These are phyloP conservation scores for Lycocerus yunnanus DNA, from an alignment of 2,888 invertebrate species.

Conservation along the genomic window DNA sequence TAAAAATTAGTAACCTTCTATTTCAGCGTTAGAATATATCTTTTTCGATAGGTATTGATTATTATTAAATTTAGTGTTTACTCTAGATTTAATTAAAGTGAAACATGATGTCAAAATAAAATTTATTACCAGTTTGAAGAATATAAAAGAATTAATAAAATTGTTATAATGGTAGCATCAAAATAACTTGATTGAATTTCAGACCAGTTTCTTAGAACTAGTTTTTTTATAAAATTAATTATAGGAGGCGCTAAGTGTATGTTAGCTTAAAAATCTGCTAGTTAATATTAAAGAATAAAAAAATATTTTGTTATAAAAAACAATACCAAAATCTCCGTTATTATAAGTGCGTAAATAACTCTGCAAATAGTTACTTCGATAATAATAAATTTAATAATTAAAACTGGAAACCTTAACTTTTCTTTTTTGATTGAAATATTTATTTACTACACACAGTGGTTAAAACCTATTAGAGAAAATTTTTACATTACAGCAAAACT, in stretches of 20 bases:
- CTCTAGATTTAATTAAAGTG: not conserved
- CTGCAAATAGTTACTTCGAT: not conserved
- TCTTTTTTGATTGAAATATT: not conserved
- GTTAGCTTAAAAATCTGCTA: not conserved
- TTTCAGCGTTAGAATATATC: not conserved
- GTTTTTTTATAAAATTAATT: slow-evolving; percentile 9
- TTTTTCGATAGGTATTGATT: not conserved
- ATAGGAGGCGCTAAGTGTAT: slow-evolving; percentile 6
- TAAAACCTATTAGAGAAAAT: not conserved
- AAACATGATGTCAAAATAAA: not conserved
- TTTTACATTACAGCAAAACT: not conserved
- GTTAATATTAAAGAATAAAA: not conserved
- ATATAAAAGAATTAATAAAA: slow-evolving; percentile 34
- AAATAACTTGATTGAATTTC: slow-evolving; percentile 36
- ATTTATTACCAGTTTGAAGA: slow-evolving; percentile 6
- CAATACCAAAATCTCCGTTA: not conserved
- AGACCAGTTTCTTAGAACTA: slow-evolving; percentile 10
- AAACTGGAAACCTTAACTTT: not conserved
- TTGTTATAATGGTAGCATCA: slow-evolving; percentile 34
- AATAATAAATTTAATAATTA: not conserved
- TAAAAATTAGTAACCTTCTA: not conserved
- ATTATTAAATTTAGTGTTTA: not conserved
- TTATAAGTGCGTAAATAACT: not conserved
- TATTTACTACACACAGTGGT: not conserved
- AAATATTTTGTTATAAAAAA: not conserved